phyloP scores from a whole-genome alignment of 2,797 vertebrate species.

The Malurus leucopterus region DNA sequence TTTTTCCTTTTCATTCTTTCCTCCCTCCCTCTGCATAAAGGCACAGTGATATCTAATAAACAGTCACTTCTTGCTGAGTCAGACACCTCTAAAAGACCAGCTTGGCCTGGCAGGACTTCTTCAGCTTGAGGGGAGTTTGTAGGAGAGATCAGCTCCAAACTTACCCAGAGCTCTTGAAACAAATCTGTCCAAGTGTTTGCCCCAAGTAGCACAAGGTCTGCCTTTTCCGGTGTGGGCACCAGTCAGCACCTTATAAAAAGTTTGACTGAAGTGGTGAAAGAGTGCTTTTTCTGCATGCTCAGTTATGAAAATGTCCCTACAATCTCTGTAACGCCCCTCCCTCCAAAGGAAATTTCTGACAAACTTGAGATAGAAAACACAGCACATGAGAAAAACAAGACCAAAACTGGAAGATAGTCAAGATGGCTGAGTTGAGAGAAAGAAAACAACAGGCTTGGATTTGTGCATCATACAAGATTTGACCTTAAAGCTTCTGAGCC shows the following conservation, averaged over 20 bases:
- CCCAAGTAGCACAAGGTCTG: neutral
- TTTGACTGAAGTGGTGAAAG: neutral
- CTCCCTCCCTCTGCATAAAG: neutral
- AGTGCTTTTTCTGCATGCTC: neutral
- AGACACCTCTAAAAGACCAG: neutral
- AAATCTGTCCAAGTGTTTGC: neutral
- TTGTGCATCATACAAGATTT: neutral
- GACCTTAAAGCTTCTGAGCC: neutral
- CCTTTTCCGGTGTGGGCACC: neutral
- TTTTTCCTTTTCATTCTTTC: neutral
- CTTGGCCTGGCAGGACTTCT: neutral
- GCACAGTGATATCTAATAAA: neutral
- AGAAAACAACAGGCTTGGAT: neutral
- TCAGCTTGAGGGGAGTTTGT: neutral
- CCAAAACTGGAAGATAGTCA: constrained; percentile 3
- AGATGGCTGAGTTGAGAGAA: neutral
- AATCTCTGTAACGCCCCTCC: neutral
- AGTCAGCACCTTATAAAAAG: neutral
- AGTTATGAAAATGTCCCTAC: neutral
- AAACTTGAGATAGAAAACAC: neutral
- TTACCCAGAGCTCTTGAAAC: neutral
- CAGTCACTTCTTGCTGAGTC: neutral
- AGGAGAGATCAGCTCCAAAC: neutral
- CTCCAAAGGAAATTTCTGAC: neutral
- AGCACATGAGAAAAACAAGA: neutral